phyloP scores from a whole-genome alignment of 1,140 invertebrate genomes.

The Agrilus planipennis region DNA sequence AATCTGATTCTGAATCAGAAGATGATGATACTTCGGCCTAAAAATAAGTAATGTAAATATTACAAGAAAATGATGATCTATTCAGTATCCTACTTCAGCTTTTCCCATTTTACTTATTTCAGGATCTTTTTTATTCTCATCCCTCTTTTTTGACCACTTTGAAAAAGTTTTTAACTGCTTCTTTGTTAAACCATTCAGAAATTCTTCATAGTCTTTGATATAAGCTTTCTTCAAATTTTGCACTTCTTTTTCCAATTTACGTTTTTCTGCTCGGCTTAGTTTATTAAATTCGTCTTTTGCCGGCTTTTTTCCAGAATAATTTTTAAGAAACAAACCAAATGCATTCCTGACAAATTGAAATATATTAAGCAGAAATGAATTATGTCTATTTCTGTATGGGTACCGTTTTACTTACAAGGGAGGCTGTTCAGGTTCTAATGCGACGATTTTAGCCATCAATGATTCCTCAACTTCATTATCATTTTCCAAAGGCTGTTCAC shows the following conservation, averaged over 20 bases:
- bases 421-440: constrained; percentile 32
- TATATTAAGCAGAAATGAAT: not conserved
- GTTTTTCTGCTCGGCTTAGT: constrained; percentile 27
- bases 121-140: not conserved
- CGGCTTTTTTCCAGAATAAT: constrained; percentile 26
- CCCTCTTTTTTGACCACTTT: constrained; percentile 9
- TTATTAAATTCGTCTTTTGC: constrained; percentile 29
- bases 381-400: not conserved
- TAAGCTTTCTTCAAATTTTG: constrained; percentile 30
- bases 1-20: no score
- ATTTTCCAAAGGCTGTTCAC: not conserved
- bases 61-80: no score
- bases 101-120: no score
- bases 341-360: constrained; percentile 27
- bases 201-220: constrained; percentile 35
- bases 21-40: no score
- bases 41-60: no score
- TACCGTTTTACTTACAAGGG: constrained; percentile 28
- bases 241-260: constrained; percentile 29
- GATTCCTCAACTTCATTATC: not conserved
- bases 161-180: constrained; percentile 30
- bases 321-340: constrained; percentile 32
- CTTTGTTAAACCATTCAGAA: constrained; percentile 32
- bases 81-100: no score
- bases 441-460: constrained; percentile 3